Conservation (phyloP, 2,113 vertebrate genomes). For the Sturnira hondurensis region DNA sequence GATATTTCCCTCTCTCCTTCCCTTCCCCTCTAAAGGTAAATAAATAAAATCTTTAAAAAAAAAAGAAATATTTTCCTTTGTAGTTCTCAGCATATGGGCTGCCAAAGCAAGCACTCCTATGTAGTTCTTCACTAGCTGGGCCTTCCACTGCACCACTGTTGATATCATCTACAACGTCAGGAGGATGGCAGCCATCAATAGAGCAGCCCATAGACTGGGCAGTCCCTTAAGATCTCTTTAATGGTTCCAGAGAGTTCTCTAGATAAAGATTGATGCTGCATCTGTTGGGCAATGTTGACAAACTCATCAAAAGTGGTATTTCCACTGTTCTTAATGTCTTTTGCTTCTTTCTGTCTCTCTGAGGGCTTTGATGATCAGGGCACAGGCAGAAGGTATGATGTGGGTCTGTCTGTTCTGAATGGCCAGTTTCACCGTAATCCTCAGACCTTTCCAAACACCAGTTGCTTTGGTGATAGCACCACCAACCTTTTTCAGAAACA, state of each 20-base stretch:
- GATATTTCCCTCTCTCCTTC: too few species aligned
- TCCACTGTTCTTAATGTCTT: not conserved
- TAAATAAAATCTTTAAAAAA: too few species aligned
- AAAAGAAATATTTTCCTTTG: not conserved
- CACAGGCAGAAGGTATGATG: not conserved
- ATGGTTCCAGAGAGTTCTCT: not conserved
- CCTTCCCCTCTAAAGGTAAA: too few species aligned
- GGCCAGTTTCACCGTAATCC: not conserved
- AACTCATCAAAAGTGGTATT: not conserved
- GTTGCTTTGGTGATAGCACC: not conserved
- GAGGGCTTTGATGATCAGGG: not conserved
- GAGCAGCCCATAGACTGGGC: not conserved
- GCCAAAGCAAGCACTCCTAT: not conserved
- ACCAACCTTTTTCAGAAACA: not conserved
- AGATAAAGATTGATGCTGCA: not conserved
- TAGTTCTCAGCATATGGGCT: too few species aligned
- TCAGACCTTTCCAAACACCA: not conserved
- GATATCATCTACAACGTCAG: not conserved
- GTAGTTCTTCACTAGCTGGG: not conserved
- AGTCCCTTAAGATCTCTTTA: not conserved
- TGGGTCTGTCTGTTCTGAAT: not conserved
- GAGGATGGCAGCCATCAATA: not conserved
- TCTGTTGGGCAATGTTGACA: not conserved
- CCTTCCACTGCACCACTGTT: not conserved
- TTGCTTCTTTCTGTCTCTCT: not conserved